phyloP scores from a whole-genome alignment of 2,797 vertebrate genomes.

The Spheniscus humboldti region DNA sequence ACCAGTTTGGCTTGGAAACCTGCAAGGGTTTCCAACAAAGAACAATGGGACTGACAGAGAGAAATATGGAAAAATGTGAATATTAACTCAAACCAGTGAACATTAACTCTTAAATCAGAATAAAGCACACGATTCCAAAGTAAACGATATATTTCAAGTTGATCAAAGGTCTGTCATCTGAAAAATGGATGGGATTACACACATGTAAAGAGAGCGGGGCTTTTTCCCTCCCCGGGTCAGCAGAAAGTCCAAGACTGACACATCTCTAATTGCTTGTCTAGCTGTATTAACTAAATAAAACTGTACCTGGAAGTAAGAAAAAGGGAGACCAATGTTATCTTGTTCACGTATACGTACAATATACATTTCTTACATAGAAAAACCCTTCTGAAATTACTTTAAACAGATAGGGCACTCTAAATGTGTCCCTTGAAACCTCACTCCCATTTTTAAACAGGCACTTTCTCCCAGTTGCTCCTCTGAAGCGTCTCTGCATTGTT shows the following conservation, averaged over 20 bases:
- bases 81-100: not conserved
- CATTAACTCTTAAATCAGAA: not conserved
- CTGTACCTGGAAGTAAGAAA: not conserved
- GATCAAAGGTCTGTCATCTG: not conserved
- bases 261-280: not conserved
- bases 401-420: not conserved
- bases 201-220: accelerated
- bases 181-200: not conserved
- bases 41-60: not conserved
- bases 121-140: not conserved
- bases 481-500: not conserved
- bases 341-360: not conserved
- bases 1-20: not conserved
- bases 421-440: not conserved
- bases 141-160: not conserved
- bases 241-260: not conserved
- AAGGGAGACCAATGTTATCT: not conserved
- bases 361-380: not conserved
- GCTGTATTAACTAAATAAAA: not conserved
- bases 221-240: not conserved
- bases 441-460: not conserved
- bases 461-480: not conserved
- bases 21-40: not conserved
- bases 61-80: not conserved
- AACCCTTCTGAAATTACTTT: not conserved